Evolutionary conservation across 2,888 invertebrate species (phyloP).

Genomic region (Dicyrtomina minuta): DNA sequence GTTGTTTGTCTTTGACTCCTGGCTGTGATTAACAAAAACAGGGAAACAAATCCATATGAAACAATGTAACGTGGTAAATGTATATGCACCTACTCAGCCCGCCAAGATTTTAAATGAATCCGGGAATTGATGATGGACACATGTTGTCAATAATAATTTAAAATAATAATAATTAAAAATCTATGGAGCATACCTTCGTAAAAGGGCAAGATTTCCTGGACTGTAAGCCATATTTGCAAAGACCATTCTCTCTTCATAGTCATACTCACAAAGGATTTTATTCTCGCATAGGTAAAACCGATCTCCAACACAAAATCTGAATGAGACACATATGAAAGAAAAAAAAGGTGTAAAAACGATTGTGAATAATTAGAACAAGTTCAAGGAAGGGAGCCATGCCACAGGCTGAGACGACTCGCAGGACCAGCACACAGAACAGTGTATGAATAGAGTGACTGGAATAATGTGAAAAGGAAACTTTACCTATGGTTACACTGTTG

Average conservation of each 20-base stretch:
- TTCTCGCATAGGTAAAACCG: conserved; percentile 92
- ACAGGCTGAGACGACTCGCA: too few relatives aligned
- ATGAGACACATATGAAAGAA: conserved; percentile 43
- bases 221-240: conserved; percentile 92
- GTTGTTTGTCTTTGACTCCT: conserved; percentile 41
- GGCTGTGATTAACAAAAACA: conserved; percentile 36
- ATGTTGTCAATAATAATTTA: background rate
- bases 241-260: conserved; percentile 92
- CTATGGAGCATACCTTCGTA: conserved; percentile 81
- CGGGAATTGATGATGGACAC: background rate
- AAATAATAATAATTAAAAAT: too few relatives aligned
- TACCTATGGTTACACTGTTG: conserved; percentile 98
- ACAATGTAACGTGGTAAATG: too few relatives aligned
- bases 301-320: conserved; percentile 96
- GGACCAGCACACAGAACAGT: too few relatives aligned
- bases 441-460: too few relatives aligned
- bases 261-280: conserved; percentile 96
- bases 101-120: background rate
- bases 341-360: conserved; percentile 50
- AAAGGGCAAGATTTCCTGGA: conserved; percentile 81
- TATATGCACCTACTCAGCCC: background rate
- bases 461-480: conserved; percentile 42
- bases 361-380: background rate
- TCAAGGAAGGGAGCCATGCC: too few relatives aligned
- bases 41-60: background rate